A percentile compares a stretch with the other conserved stretches of the same genome.
Conservation (phyloP, 1,140 invertebrate genomes). For the Idris sp. region DNA sequence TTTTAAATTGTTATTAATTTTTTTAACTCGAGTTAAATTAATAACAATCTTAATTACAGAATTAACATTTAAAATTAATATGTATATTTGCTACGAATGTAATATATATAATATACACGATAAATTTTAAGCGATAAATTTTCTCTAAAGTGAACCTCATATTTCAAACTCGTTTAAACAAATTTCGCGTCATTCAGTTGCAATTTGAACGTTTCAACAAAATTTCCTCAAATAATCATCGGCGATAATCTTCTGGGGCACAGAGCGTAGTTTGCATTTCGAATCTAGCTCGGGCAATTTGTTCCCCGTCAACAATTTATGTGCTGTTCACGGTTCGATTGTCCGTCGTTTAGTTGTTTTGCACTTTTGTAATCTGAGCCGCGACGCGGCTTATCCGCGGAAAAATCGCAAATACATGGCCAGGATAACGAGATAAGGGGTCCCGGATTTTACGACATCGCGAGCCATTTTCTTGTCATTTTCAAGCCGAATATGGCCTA, state of each 20-base stretch:
- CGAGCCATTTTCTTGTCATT: conserved; percentile 41
- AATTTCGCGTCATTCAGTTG: conserved; percentile 20
- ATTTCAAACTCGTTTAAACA: conserved; percentile 34
- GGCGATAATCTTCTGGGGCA: conserved; percentile 40
- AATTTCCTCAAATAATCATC: conserved; percentile 33
- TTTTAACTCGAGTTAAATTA: no score
- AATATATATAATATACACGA: no score
- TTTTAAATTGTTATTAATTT: no score
- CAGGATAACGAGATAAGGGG: conserved; percentile 31
- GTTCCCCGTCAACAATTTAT: conserved; percentile 51
- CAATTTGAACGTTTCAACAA: conserved; percentile 25
- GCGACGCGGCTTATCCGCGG: conserved; percentile 27
- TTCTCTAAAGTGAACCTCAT: conserved; percentile 25
- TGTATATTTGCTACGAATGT: no score
- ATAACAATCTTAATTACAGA: no score
- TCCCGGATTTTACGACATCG: conserved; percentile 30
- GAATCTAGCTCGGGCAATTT: conserved; percentile 28
- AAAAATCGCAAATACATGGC: conserved; percentile 20
- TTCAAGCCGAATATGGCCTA: conserved; percentile 38
- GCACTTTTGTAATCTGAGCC: conserved; percentile 20
- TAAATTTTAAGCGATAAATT: no score
- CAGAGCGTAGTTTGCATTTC: conserved; percentile 17
- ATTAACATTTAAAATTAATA: no score
- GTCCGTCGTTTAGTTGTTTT: conserved; percentile 25
- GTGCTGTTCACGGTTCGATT: conserved; percentile 52